Conservation (phyloP, 30 jellyfish, hydroid and myxozoan species). For the Hydractinia symbiolongicarpus region DNA sequence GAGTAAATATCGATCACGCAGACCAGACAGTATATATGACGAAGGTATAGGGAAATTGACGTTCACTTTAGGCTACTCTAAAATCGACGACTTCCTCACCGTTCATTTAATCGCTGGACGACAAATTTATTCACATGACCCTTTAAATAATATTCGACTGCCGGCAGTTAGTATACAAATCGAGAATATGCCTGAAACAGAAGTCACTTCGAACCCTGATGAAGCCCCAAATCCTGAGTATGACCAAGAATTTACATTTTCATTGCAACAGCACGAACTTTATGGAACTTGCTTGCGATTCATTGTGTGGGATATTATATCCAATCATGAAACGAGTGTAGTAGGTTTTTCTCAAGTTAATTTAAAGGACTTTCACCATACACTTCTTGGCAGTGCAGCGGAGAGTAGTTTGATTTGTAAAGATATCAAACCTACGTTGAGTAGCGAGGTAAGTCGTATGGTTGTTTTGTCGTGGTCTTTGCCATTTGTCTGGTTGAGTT, state of each 20-base stretch:
- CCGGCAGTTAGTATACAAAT: constrained; percentile 59
- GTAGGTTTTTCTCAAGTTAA: constrained; percentile 23
- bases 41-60: constrained; percentile 67
- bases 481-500: no score
- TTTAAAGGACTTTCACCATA: background rate
- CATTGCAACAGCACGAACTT: constrained; percentile 28
- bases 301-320: constrained; percentile 57
- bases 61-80: constrained; percentile 45
- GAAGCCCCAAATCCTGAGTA: constrained; percentile 90
- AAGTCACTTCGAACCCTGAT: constrained; percentile 76
- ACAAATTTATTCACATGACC: constrained; percentile 52
- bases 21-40: constrained; percentile 61
- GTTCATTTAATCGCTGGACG: constrained; percentile 76
- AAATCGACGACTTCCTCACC: constrained; percentile 39
- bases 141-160: constrained; percentile 13
- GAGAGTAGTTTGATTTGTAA: constrained; percentile 13
- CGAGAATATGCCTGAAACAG: constrained; percentile 49
- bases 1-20: constrained; percentile 27
- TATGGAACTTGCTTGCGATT: constrained; percentile 41
- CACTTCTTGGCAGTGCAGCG: background rate
- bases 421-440: background rate
- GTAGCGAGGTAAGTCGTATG: background rate
- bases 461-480: no score
- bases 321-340: constrained; percentile 21
- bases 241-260: constrained; percentile 69